Percentiles rank a stretch among this genome's conserved stretches.
These are phyloP conservation scores for Apis cerana DNA, from an alignment of 1,140 invertebrate species.

Conservation along the genomic window DNA sequence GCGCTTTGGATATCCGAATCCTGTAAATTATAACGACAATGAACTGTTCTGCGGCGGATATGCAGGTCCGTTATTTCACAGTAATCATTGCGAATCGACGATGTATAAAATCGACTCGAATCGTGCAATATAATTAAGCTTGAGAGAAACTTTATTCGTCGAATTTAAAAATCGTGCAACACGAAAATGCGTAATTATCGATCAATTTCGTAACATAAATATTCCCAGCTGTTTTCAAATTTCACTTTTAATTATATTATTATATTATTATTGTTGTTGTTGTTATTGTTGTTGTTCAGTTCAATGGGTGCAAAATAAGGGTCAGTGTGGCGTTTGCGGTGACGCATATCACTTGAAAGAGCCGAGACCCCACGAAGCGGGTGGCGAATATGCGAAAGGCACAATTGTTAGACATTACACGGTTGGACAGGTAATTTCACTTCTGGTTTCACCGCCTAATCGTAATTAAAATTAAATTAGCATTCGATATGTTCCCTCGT, in stretches of 20 bases:
- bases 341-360: slow-evolving; percentile 88
- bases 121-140: not conserved
- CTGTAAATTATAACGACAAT: slow-evolving; percentile 97
- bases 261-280: not conserved
- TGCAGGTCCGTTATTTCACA: slow-evolving; percentile 83
- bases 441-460: not conserved
- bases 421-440: slow-evolving; percentile 86
- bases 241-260: too few species aligned
- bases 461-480: too few species aligned
- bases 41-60: slow-evolving; percentile 92
- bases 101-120: not conserved
- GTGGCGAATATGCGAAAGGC: slow-evolving; percentile 92
- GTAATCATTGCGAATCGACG: not conserved
- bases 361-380: slow-evolving; percentile 93
- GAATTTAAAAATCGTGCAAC: too few species aligned
- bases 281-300: slow-evolving; percentile 80
- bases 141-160: not conserved
- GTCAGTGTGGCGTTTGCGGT: slow-evolving; percentile 94
- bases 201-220: too few species aligned
- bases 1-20: slow-evolving; percentile 95
- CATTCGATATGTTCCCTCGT: too few species aligned
- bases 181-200: too few species aligned
- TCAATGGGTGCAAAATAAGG: slow-evolving; percentile 92
- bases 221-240: too few species aligned
- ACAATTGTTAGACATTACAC: slow-evolving; percentile 91